Evolutionary conservation across 2,797 vertebrate genomes (phyloP).

Genomic region (Onychomys leucogaster): DNA sequence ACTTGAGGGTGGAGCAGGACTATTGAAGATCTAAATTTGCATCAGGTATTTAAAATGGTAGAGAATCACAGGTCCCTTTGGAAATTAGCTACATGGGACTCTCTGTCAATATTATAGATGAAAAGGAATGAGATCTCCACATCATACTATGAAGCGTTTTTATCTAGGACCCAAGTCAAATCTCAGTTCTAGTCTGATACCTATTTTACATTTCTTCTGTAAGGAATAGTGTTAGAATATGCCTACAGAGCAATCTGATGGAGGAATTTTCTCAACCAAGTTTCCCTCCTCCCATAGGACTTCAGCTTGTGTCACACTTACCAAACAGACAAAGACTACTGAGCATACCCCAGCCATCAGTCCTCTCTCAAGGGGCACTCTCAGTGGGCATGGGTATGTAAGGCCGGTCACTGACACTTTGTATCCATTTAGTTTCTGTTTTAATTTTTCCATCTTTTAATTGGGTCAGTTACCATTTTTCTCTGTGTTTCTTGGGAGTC

Average conservation of each 20-base stretch:
- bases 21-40: neutral
- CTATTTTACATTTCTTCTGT: neutral
- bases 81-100: neutral
- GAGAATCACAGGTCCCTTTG: neutral
- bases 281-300: neutral
- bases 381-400: accelerated
- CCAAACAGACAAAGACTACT: neutral
- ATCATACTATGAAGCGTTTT: neutral
- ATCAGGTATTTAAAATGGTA: neutral
- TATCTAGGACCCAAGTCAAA: neutral
- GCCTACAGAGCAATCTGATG: neutral
- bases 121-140: neutral
- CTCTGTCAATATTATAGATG: neutral
- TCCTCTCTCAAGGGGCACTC: neutral
- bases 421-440: neutral
- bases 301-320: neutral
- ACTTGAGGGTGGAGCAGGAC: neutral
- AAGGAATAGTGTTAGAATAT: too few species aligned
- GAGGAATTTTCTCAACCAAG: neutral
- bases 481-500: neutral
- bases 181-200: neutral
- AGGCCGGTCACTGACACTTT: neutral
- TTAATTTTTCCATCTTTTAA: neutral
- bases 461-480: neutral
- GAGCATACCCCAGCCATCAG: neutral